These are phyloP conservation scores for Helleia helle DNA, from an alignment of 2,888 invertebrate genomes.

Conservation along the genomic window DNA sequence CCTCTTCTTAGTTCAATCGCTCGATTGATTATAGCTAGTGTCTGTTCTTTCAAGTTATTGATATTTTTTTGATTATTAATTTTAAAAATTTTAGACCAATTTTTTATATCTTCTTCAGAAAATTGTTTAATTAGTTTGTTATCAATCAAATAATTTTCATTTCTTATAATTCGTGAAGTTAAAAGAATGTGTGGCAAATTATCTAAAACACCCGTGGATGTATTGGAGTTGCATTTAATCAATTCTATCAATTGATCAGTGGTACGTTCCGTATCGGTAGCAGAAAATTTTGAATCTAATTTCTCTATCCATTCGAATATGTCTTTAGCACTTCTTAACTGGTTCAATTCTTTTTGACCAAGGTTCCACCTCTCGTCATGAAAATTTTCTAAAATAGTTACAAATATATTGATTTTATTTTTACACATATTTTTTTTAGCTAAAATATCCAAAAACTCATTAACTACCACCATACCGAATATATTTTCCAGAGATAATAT, in stretches of 20 bases:
- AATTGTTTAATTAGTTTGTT: not conserved
- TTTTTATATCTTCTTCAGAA: conserved; percentile 8
- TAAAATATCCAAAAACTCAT: conserved; percentile 7
- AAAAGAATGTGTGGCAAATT: not conserved
- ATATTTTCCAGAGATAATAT: conserved; percentile 8
- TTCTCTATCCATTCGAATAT: conserved; percentile 4
- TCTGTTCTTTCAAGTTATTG: not conserved
- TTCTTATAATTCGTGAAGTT: not conserved
- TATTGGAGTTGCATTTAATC: conserved; percentile 6
- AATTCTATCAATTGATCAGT: not conserved
- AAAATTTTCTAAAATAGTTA: conserved; percentile 6
- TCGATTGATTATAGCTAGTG: conserved; percentile 5
- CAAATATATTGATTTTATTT: not conserved
- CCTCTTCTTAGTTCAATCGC: conserved; percentile 10
- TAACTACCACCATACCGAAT: conserved; percentile 6
- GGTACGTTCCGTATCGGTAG: not conserved
- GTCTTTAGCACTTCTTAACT: not conserved
- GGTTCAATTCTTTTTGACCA: not conserved
- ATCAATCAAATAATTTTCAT: conserved; percentile 3
- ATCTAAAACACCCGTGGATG: not conserved
- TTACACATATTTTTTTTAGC: not conserved
- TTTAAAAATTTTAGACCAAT: not conserved
- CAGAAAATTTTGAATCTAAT: conserved; percentile 5
- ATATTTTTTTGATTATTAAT: not conserved
- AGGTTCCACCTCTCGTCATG: conserved; percentile 9